Evolutionary conservation across 2,797 vertebrate genomes (phyloP).

Genomic region (Onychomys torridus): DNA sequence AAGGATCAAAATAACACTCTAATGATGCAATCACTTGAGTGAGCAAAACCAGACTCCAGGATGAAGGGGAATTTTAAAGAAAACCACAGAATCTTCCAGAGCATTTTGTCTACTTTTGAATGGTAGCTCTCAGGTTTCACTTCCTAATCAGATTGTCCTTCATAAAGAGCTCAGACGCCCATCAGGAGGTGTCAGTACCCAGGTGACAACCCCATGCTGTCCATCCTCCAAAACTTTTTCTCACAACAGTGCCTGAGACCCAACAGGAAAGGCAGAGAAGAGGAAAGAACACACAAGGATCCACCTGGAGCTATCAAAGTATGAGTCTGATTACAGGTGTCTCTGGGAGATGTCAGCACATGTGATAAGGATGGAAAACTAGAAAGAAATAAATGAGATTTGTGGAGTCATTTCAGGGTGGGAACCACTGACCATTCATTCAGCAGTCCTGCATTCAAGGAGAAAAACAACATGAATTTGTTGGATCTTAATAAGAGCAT

Average conservation of each 20-base stretch:
- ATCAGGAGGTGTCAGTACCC: background rate
- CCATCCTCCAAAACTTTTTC: background rate
- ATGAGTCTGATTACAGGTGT: background rate
- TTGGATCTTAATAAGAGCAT: background rate
- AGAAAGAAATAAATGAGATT: background rate
- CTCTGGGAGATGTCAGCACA: background rate
- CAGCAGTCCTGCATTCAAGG: background rate
- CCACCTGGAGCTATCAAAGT: background rate
- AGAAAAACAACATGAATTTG: background rate
- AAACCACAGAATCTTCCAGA: slow-evolving; percentile 16
- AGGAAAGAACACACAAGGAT: background rate
- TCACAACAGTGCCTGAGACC: background rate
- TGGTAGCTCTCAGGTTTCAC: background rate
- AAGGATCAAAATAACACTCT: slow-evolving; percentile 67
- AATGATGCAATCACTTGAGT: slow-evolving; percentile 56
- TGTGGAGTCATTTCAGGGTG: background rate
- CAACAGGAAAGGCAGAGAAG: background rate
- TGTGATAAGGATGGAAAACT: accelerated
- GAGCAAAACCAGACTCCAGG: slow-evolving; percentile 67
- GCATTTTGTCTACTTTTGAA: background rate
- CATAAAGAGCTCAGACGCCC: background rate
- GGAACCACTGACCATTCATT: background rate
- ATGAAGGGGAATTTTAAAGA: slow-evolving; percentile 33
- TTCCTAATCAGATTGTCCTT: background rate
- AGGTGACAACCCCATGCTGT: background rate